phyloP scores from a whole-genome alignment of 2,113 vertebrate genomes.

The Mastomys natalensis region DNA sequence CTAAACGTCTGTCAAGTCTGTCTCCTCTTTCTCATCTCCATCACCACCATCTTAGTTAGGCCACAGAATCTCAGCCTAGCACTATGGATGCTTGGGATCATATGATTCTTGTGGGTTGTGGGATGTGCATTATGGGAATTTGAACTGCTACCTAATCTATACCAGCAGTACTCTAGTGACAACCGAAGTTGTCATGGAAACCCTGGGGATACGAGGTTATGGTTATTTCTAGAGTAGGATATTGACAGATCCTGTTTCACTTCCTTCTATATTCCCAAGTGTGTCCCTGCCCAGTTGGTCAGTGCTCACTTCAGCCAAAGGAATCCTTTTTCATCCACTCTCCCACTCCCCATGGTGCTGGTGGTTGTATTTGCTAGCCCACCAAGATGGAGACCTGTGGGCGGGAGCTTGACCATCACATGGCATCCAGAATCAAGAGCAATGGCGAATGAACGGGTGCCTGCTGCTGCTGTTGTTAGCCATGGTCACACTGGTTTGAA shows the following conservation, averaged over 20 bases:
- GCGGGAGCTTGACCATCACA: not conserved
- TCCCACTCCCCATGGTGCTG: not conserved
- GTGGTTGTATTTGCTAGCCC: not conserved
- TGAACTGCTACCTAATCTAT: not conserved
- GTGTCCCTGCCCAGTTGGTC: not conserved
- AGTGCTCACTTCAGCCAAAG: not conserved
- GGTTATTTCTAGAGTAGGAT: not conserved
- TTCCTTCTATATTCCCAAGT: not conserved
- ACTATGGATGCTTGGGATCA: not conserved
- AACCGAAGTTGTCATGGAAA: not conserved
- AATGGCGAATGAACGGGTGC: not conserved
- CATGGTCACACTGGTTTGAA: not conserved
- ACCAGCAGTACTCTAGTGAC: not conserved
- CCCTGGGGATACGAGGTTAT: not conserved
- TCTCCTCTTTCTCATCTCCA: not conserved
- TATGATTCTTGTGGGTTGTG: not conserved
- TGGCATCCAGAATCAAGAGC: not conserved
- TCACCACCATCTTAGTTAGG: not conserved
- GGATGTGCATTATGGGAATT: not conserved
- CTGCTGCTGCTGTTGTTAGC: not conserved
- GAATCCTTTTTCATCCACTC: not conserved
- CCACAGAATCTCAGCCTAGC: not conserved
- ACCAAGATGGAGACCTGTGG: not conserved
- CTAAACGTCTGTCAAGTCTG: not conserved
- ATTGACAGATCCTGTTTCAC: not conserved